Conservation (phyloP, 2,113 vertebrate species). For the Tautogolabrus adspersus region DNA sequence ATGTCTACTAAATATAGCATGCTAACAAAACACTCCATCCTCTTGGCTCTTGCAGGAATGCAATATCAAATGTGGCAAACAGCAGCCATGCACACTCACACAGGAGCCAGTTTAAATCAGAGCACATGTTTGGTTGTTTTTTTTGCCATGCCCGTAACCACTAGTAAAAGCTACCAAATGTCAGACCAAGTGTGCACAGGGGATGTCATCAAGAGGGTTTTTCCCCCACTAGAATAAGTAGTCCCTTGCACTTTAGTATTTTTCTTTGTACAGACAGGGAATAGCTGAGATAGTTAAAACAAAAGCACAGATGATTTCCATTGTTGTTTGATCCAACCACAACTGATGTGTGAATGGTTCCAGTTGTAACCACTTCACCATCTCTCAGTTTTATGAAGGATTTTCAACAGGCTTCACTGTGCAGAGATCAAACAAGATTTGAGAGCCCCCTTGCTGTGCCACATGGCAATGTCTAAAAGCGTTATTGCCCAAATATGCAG, state of each 20-base stretch:
- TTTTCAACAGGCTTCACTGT: conserved; percentile 36
- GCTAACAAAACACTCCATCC: conserved; percentile 71
- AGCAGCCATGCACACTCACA: conserved; percentile 47
- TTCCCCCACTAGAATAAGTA: conserved; percentile 20
- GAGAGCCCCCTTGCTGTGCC: conserved; percentile 26
- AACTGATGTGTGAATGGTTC: conserved; percentile 37
- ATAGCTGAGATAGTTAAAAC: conserved; percentile 8
- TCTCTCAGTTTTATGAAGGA: conserved; percentile 19
- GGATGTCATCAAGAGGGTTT: conserved; percentile 15
- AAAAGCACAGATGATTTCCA: conserved; percentile 20
- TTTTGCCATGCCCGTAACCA: conserved; percentile 62
- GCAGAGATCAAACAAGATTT: conserved; percentile 42
- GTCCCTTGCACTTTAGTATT: conserved; percentile 14
- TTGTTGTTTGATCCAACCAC: conserved; percentile 40
- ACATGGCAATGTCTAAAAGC: conserved; percentile 32
- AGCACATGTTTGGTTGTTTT: conserved; percentile 35
- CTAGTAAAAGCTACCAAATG: conserved; percentile 73
- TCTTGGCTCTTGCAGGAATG: conserved; percentile 53
- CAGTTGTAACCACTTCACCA: conserved; percentile 28
- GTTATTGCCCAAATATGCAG: conserved; percentile 33
- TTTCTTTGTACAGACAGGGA: conserved; percentile 32
- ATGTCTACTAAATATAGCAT: conserved; percentile 67
- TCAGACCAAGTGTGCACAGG: conserved; percentile 32
- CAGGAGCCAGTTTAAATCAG: conserved; percentile 54
- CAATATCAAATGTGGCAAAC: conserved; percentile 64